Percentiles rank a stretch among this genome's conserved stretches.
Conservation (phyloP, 2,888 invertebrate genomes). For the Argynnis bischoffii region DNA sequence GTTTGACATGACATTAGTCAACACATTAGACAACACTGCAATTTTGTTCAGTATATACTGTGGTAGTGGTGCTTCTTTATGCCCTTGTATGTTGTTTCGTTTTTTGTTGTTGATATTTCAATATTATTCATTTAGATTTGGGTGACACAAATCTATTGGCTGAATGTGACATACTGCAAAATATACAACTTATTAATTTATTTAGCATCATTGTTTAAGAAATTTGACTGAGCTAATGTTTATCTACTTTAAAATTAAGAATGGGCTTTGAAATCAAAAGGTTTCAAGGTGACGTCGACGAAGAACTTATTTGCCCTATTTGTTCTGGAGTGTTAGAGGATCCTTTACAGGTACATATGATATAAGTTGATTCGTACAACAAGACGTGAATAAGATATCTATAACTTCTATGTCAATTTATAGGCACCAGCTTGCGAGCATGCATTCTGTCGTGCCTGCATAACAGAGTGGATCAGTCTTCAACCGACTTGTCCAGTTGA, state of each 20-base stretch:
- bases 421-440: conserved; percentile 98
- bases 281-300: conserved; percentile 97
- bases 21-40: no score
- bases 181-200: conserved; percentile 17
- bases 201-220: conserved; percentile 10
- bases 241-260: conserved; percentile 46
- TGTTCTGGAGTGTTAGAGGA: conserved; percentile 97
- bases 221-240: conserved; percentile 32
- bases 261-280: conserved; percentile 98
- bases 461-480: conserved; percentile 96
- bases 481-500: conserved; percentile 98
- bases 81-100: conserved; percentile 41
- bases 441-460: conserved; percentile 96
- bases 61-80: conserved; percentile 16
- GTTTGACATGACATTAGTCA: no score
- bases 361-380: neutral
- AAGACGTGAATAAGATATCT: neutral
- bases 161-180: conserved; percentile 29
- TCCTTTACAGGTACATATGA: conserved; percentile 90
- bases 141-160: conserved; percentile 41
- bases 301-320: conserved; percentile 97
- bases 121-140: conserved; percentile 50
- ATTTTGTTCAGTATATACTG: conserved; percentile 5
- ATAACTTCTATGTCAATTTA: conserved; percentile 35
- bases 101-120: conserved; percentile 43